Evolutionary conservation across 2,797 vertebrate species (phyloP), one percentile per base, ranked within the genome.

Genomic region (Iguana delicatissima): DNA sequence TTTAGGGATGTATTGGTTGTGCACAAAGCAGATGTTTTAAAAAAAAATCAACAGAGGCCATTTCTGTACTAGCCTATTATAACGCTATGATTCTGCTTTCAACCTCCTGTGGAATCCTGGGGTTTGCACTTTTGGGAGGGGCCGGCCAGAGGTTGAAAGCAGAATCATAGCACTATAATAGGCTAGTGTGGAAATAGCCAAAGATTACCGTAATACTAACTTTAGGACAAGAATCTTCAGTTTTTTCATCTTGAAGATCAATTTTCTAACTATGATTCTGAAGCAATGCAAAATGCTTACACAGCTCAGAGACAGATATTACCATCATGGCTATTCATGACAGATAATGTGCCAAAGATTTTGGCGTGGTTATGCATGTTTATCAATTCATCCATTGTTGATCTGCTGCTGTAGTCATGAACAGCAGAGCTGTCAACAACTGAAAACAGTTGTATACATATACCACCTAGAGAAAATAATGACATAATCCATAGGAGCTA

Each of bases 171-270:
- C 4, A 4, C 4, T 46, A 46, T 46, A 46, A 46, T 4, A 46
- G 4, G 42, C 42, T 46, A 46, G 42, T 46, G 42, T 4, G 42
- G 42, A 46, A 46, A 46, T 4, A 46, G 42, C 42, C 42, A 46
- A 74, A 32, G 13, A 79, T 79, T n/a, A n/a, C n/a, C n/a, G n/a
- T 79, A 20, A 79, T 67, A 84, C 24, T n/a, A 92, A 67, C 22
- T 67, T 74, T 64, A 69, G 7, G 64, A 84, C 0, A 57, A 64
- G 4, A 12, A 0, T 12, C 1, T 26, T 0, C 42, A 38, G 16
- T 82, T 91, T 93, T 87, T 88, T 55, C 26, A 80, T 85, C 81
- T 20, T 0, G 0, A 89, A n/a, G 89, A 88, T 0, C 92, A 72
- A 62, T 69, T n/a, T 52, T 62, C 0, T 0, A 80, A 9, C 85